Evolutionary conservation across 2,113 vertebrate species (phyloP).

Genomic region (Dasyornis broadbenti): DNA sequence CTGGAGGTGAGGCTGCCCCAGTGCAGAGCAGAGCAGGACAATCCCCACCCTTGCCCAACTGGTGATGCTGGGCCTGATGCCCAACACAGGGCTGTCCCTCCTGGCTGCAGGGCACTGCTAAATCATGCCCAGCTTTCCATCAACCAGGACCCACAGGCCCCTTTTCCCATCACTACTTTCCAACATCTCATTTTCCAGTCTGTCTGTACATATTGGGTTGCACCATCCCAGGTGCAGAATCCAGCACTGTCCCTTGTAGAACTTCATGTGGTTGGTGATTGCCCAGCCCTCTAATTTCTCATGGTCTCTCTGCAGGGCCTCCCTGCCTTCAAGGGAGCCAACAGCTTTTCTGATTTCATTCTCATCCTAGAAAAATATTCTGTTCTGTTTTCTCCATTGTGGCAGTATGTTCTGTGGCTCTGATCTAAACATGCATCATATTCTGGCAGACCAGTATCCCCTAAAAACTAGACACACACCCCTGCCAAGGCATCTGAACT

Average conservation of each 20-base stretch:
- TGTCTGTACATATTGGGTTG: neutral
- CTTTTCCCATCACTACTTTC: neutral
- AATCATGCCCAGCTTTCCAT: accelerated
- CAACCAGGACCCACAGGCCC: accelerated
- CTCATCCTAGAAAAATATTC: neutral
- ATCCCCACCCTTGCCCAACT: neutral
- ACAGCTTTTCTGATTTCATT: neutral
- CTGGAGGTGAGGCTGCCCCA: neutral
- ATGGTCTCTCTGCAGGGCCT: neutral
- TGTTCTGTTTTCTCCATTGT: neutral
- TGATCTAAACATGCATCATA: neutral
- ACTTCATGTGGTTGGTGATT: neutral
- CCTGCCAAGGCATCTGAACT: neutral
- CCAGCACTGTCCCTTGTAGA: neutral
- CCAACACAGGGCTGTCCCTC: accelerated
- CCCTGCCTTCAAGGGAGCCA: neutral
- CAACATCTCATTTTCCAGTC: neutral
- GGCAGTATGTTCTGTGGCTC: neutral
- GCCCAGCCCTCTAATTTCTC: neutral
- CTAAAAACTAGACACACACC: neutral
- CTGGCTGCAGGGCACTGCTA: neutral
- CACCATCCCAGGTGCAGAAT: neutral
- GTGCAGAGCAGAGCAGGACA: neutral
- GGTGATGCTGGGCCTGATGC: neutral
- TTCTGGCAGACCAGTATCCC: neutral